Conservation (phyloP, 2,797 vertebrate species). For the Lateolabrax maculatus region DNA sequence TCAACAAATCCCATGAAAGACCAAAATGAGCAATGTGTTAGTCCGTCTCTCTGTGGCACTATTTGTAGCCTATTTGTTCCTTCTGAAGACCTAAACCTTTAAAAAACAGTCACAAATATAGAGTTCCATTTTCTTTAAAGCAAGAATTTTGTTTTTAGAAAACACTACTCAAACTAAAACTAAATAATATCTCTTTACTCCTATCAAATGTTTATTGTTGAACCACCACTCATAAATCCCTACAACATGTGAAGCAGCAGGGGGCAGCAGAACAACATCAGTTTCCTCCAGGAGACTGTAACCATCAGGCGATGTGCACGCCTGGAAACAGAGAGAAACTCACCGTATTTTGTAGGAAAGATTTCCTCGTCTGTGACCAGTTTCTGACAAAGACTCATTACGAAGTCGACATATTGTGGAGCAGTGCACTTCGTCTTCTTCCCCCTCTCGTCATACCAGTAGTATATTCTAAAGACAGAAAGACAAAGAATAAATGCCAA, state of each 20-base stretch:
- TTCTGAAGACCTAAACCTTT: background rate
- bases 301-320: constrained; percentile 13
- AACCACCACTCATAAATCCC: background rate
- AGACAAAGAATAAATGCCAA: constrained; percentile 9
- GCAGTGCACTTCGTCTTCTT: constrained; percentile 99
- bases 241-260: constrained; percentile 53
- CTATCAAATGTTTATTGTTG: background rate
- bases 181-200: background rate
- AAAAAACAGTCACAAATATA: background rate
- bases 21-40: background rate
- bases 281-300: background rate
- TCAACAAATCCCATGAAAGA: background rate
- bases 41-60: background rate
- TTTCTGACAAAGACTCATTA: constrained; percentile 99
- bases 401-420: constrained; percentile 98
- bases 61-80: too few species aligned
- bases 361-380: constrained; percentile 98
- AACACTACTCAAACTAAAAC: too few species aligned
- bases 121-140: too few species aligned
- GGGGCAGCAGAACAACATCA: constrained; percentile 48
- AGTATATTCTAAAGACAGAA: constrained; percentile 91
- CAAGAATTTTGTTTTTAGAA: too few species aligned
- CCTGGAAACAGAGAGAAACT: constrained; percentile 44
- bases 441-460: constrained; percentile 98
- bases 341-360: constrained; percentile 99